These are phyloP conservation scores for Erpobdella octoculata DNA, from an alignment of 2,888 invertebrate species.

Conservation along the genomic window DNA sequence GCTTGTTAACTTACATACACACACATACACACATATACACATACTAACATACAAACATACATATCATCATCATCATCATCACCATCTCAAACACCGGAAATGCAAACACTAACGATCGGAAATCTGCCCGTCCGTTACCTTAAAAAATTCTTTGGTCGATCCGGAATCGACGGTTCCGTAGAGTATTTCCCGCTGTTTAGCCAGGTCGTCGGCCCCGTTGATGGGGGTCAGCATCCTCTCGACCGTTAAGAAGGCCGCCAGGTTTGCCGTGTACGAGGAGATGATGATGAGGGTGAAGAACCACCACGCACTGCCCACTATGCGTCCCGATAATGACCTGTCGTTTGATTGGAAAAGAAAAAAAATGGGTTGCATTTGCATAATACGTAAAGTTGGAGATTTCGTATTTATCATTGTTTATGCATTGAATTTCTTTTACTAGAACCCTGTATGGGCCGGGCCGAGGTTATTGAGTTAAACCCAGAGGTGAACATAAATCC, in stretches of 20 bases:
- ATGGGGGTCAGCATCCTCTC: constrained; percentile 91
- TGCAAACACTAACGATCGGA: too few relatives aligned
- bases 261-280: constrained; percentile 94
- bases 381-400: too few relatives aligned
- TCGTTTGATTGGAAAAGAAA: too few relatives aligned
- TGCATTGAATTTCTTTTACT: too few relatives aligned
- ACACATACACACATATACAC: constrained; percentile 18
- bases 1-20: constrained; percentile 9
- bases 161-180: constrained; percentile 65
- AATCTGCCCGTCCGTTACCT: constrained; percentile 55
- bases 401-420: too few relatives aligned
- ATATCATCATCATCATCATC: constrained; percentile 5
- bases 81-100: neutral
- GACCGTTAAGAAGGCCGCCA: constrained; percentile 85
- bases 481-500: too few relatives aligned
- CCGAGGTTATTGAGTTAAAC: too few relatives aligned
- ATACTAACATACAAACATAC: constrained; percentile 26
- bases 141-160: constrained; percentile 79
- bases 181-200: constrained; percentile 60
- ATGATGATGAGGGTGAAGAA: constrained; percentile 59
- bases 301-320: constrained; percentile 80
- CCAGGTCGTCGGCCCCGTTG: constrained; percentile 80
- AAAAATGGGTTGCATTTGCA: too few relatives aligned
- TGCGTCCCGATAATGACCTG: constrained; percentile 69
- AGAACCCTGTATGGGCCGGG: too few relatives aligned